Conservation (phyloP, 2,113 vertebrate species). For the Sporophila hypoxantha region DNA sequence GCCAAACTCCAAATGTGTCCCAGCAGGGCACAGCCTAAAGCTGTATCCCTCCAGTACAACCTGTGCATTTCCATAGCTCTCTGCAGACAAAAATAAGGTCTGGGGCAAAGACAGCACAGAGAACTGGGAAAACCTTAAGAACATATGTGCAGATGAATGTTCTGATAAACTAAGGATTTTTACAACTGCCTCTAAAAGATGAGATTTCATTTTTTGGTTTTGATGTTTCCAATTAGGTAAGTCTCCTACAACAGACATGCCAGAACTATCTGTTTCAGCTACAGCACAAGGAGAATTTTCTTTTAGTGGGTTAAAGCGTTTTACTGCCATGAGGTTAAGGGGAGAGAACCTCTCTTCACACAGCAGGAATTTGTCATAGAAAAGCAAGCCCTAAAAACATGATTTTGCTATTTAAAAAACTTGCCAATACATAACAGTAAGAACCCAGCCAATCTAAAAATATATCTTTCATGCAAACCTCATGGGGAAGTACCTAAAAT, state of each 20-base stretch:
- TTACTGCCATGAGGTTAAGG: neutral
- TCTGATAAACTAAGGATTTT: neutral
- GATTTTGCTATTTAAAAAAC: neutral
- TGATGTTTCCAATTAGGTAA: neutral
- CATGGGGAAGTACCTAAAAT: neutral
- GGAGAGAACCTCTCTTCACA: neutral
- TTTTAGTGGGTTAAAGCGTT: neutral
- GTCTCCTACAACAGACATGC: neutral
- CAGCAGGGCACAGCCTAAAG: neutral
- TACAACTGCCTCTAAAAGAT: neutral
- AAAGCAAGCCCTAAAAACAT: neutral
- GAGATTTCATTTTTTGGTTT: neutral
- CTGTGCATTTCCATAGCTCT: neutral
- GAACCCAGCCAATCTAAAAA: neutral
- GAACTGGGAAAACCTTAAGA: neutral
- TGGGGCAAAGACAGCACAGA: neutral
- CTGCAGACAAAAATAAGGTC: rapidly evolving
- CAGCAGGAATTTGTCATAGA: neutral
- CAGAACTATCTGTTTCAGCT: neutral
- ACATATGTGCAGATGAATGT: neutral
- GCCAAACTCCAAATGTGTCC: neutral
- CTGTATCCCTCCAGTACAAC: neutral
- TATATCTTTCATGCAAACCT: neutral
- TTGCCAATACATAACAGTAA: neutral
- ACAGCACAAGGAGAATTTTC: neutral